phyloP scores from a whole-genome alignment of 1,140 invertebrate genomes.

The Coboldia fuscipes region DNA sequence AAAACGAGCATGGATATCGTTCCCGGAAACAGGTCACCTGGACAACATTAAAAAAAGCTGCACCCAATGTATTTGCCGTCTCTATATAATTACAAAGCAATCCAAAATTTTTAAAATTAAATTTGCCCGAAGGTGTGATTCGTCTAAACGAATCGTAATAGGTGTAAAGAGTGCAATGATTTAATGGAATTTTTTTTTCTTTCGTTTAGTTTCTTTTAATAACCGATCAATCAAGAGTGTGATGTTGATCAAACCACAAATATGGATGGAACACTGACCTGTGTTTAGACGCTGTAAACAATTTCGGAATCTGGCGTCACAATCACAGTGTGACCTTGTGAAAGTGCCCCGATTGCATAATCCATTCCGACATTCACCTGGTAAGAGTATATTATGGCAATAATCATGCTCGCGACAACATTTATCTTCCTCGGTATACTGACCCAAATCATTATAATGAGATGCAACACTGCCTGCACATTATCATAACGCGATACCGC shows the following conservation, averaged over 20 bases:
- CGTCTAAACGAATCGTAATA: not conserved
- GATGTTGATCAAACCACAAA: no score
- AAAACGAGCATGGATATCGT: conserved; percentile 35
- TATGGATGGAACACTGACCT: conserved; percentile 6
- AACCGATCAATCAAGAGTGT: no score
- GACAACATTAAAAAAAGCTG: conserved; percentile 45
- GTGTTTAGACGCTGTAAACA: conserved; percentile 42
- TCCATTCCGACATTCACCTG: conserved; percentile 34
- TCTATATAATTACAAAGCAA: conserved; percentile 14
- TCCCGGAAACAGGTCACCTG: conserved; percentile 44
- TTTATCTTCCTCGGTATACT: conserved; percentile 35
- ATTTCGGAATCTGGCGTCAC: conserved; percentile 39
- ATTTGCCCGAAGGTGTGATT: not conserved
- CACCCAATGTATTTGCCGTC: conserved; percentile 41
- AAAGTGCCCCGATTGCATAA: conserved; percentile 44
- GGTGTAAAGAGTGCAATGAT: not conserved
- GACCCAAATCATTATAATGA: conserved; percentile 40
- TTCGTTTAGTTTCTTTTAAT: not conserved
- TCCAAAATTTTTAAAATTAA: not conserved
- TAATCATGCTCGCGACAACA: conserved; percentile 61
- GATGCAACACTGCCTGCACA: conserved; percentile 24
- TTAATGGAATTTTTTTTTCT: not conserved
- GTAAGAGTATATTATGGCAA: conserved; percentile 36
- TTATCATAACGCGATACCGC: no score
- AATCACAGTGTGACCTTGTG: conserved; percentile 49